Evolutionary conservation across 2,888 invertebrate genomes (phyloP).

Genomic region (Keiferia lycopersicella): DNA sequence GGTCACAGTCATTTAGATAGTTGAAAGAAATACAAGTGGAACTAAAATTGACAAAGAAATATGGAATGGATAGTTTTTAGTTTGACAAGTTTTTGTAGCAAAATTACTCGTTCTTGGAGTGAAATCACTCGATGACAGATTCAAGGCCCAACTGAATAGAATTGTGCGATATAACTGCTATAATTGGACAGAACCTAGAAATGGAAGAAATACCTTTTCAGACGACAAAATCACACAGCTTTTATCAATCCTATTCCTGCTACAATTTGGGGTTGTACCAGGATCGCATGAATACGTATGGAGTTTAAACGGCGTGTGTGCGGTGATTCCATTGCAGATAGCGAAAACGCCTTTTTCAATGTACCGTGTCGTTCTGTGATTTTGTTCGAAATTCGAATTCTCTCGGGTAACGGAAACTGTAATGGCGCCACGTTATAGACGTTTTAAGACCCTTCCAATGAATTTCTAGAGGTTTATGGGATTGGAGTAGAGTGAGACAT

Average conservation of each 20-base stretch:
- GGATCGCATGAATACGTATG: slow-evolving; percentile 14
- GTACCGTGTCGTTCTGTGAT: slow-evolving; percentile 15
- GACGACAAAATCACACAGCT: background rate
- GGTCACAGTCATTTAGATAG: too few relatives aligned
- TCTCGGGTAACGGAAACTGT: slow-evolving; percentile 5
- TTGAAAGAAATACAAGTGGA: too few relatives aligned
- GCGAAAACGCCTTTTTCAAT: slow-evolving; percentile 15
- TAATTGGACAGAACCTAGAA: background rate
- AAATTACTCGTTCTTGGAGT: too few relatives aligned
- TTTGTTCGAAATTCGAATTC: background rate
- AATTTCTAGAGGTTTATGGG: slow-evolving; percentile 10
- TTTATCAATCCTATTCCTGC: background rate
- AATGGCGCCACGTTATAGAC: slow-evolving; percentile 1
- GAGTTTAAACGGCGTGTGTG: slow-evolving; percentile 14
- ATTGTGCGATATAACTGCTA: background rate
- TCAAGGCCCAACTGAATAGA: background rate
- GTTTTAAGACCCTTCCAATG: background rate
- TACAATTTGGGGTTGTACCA: background rate
- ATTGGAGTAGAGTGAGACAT: background rate
- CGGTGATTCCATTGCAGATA: slow-evolving; percentile 8
- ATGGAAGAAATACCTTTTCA: background rate
- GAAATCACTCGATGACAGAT: background rate
- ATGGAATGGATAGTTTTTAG: too few relatives aligned
- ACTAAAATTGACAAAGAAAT: too few relatives aligned
- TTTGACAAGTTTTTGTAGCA: too few relatives aligned